Evolutionary conservation across 2,113 vertebrate genomes (phyloP).

Genomic region (Cheirogaleus medius): DNA sequence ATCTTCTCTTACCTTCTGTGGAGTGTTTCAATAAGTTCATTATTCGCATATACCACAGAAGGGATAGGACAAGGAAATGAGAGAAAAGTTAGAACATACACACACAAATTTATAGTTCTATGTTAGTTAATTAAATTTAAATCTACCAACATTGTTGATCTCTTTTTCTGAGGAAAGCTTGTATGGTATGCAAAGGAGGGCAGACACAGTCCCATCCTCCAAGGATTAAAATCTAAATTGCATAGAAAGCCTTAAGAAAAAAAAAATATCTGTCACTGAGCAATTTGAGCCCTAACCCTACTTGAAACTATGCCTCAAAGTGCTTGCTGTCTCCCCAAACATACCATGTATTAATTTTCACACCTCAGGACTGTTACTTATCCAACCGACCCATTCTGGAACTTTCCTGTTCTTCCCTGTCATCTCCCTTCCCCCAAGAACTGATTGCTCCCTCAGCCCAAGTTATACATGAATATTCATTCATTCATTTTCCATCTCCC

Average conservation of each 20-base stretch:
- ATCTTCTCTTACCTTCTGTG: not conserved
- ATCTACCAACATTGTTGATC: not conserved
- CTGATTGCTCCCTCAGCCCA: not conserved
- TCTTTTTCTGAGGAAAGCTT: not conserved
- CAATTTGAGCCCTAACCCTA: not conserved
- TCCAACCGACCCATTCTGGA: not conserved
- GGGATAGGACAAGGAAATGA: not conserved
- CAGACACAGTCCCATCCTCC: not conserved
- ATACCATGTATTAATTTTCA: not conserved
- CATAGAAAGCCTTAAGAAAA: not conserved
- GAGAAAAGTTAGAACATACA: not conserved
- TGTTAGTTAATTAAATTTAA: not conserved
- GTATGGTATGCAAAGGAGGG: not conserved
- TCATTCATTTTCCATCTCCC: not conserved
- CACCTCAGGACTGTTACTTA: not conserved
- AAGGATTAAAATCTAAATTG: not conserved
- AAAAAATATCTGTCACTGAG: not conserved
- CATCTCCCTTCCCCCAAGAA: not conserved
- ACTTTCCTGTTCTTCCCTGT: not conserved
- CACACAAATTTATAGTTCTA: not conserved
- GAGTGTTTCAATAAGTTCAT: not conserved
- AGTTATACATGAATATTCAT: too few relatives aligned
- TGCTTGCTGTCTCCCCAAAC: not conserved
- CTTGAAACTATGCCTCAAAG: not conserved
- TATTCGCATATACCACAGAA: not conserved